These are phyloP conservation scores for Heloderma charlesbogerti DNA, from an alignment of 2,113 vertebrate genomes.

Conservation along the genomic window DNA sequence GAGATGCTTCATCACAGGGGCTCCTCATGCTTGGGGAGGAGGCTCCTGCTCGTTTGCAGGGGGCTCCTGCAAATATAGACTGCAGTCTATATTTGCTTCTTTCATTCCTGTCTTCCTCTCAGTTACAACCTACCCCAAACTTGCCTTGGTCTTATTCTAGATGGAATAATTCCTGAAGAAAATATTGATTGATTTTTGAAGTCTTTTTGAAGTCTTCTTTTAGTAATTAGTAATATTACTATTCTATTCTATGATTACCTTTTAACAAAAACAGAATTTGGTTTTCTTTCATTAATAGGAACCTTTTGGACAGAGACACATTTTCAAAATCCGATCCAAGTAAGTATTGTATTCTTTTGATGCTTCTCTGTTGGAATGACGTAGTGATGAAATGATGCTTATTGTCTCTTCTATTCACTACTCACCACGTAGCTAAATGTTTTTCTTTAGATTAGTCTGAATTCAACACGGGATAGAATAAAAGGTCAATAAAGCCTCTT, in stretches of 20 bases:
- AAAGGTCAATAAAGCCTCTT: background rate
- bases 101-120: background rate
- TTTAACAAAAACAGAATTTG: background rate
- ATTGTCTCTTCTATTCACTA: background rate
- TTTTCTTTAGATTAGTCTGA: background rate
- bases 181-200: background rate
- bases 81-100: background rate
- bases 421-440: background rate
- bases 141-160: background rate
- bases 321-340: slow-evolving; percentile 97
- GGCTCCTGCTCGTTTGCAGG: no score
- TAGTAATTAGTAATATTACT: no score
- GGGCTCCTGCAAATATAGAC: no score
- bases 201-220: no score
- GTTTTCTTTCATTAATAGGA: slow-evolving; percentile 72
- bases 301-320: slow-evolving; percentile 93
- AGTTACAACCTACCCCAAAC: background rate
- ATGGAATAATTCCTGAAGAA: background rate
- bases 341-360: slow-evolving; percentile 79
- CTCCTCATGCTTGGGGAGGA: no score
- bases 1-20: no score
- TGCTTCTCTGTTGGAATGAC: background rate
- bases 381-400: background rate
- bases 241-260: no score
- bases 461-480: background rate